Evolutionary conservation across 2,113 vertebrate genomes (phyloP).

Genomic region (Pyxicephalus adspersus): DNA sequence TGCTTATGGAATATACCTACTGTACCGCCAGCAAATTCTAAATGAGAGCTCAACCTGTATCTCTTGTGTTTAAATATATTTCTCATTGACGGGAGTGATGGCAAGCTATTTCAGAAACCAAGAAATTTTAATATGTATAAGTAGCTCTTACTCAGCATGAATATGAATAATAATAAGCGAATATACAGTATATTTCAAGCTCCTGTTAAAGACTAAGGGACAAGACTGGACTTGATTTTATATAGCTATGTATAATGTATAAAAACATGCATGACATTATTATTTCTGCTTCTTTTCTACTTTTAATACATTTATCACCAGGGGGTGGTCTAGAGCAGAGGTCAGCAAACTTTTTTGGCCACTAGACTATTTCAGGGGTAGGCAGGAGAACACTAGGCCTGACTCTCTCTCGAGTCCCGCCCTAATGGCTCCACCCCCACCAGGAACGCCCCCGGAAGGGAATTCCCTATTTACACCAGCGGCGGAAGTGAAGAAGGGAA

Average conservation of each 20-base stretch:
- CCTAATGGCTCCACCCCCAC: too few relatives aligned
- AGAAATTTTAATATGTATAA: conserved; percentile 21
- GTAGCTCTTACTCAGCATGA: conserved; percentile 28
- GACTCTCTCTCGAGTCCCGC: too few relatives aligned
- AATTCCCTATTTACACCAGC: too few relatives aligned
- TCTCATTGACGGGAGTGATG: conserved; percentile 9
- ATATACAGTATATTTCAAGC: background rate
- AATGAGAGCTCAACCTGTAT: background rate
- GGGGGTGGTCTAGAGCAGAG: too few relatives aligned
- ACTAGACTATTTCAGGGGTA: too few relatives aligned
- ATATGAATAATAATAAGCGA: conserved; percentile 41
- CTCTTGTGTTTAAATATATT: background rate
- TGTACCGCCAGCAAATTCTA: background rate
- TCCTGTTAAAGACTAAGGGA: background rate
- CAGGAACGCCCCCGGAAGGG: too few relatives aligned
- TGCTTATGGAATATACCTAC: background rate
- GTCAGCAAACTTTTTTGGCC: too few relatives aligned
- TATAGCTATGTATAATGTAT: background rate
- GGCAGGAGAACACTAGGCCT: too few relatives aligned
- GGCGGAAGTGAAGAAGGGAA: too few relatives aligned
- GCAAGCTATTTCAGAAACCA: conserved; percentile 1
- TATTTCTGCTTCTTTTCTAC: too few relatives aligned
- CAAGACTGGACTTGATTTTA: conserved; percentile 8
- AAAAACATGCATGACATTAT: too few relatives aligned
- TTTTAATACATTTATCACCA: too few relatives aligned